Evolutionary conservation across 2,797 vertebrate genomes (phyloP).

Genomic region (Coccyzus lansbergi): DNA sequence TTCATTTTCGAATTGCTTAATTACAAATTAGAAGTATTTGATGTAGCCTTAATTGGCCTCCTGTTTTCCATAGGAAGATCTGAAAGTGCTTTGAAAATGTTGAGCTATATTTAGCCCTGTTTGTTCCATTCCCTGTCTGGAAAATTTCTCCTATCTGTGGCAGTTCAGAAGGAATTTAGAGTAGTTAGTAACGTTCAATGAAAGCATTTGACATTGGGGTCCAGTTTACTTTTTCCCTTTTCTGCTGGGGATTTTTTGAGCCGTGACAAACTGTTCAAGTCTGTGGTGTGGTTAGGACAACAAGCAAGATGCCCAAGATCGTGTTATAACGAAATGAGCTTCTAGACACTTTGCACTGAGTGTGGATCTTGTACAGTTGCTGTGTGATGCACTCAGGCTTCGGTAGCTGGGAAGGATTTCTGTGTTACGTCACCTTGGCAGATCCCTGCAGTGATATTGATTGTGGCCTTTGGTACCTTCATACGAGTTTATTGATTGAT

Average conservation of each 20-base stretch:
- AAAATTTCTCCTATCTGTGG: not conserved
- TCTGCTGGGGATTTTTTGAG: not conserved
- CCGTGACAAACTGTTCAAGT: not conserved
- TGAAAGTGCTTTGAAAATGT: not conserved
- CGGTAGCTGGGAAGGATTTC: not conserved
- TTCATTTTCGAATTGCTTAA: constrained; percentile 39
- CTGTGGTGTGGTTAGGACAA: not conserved
- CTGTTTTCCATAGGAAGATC: constrained; percentile 10
- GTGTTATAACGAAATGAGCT: not conserved
- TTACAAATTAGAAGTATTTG: constrained; percentile 27
- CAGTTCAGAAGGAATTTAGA: not conserved
- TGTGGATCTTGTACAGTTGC: not conserved
- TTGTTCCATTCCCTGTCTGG: not conserved
- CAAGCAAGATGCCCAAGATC: not conserved
- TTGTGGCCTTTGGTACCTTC: constrained; percentile 8
- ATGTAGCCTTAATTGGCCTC: not conserved
- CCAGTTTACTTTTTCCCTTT: not conserved
- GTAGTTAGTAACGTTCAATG: not conserved
- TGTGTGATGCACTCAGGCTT: not conserved
- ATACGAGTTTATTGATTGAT: constrained; percentile 16
- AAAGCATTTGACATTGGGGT: not conserved
- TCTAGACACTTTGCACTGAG: not conserved
- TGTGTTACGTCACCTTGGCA: not conserved
- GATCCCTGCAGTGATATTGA: not conserved
- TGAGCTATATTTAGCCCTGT: not conserved